phyloP scores from a whole-genome alignment of 2,888 invertebrate species.

The Eustalomyia histrio region DNA sequence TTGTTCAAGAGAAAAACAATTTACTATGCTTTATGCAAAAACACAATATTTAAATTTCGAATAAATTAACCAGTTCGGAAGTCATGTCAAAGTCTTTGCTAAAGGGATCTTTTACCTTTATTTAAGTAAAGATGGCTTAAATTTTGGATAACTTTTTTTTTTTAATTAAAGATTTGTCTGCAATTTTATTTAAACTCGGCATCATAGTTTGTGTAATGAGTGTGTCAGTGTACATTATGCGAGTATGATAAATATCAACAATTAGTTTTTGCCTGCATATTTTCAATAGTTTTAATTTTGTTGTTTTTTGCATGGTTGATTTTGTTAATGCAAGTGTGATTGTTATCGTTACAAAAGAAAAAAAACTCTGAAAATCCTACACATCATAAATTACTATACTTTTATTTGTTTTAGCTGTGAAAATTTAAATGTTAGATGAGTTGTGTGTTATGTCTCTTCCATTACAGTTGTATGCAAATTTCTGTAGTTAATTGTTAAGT shows the following conservation, averaged over 20 bases:
- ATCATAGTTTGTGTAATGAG: no score
- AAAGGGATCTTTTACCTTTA: no score
- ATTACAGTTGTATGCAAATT: constrained; percentile 47
- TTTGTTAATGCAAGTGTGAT: constrained; percentile 41
- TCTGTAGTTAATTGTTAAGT: constrained; percentile 12
- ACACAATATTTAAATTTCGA: no score
- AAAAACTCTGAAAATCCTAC: constrained; percentile 31
- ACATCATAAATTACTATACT: constrained; percentile 51
- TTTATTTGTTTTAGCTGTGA: constrained; percentile 1
- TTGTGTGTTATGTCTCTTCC: constrained; percentile 6
- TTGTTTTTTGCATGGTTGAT: constrained; percentile 10
- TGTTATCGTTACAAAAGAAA: constrained; percentile 40
- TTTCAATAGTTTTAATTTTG: constrained; percentile 44
- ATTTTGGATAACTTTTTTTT: no score
- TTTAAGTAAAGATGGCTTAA: no score
- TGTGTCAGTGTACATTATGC: constrained; percentile 20
- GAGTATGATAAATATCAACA: constrained; percentile 52
- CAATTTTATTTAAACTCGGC: no score
- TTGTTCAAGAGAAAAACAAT: no score
- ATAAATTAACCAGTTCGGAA: no score
- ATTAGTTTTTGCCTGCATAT: constrained; percentile 49
- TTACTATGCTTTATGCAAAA: no score
- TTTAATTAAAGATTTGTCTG: no score
- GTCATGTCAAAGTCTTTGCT: no score
- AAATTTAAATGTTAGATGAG: constrained; percentile 12